Evolutionary conservation across 1,140 invertebrate genomes (phyloP), one percentile per base, ranked within the genome.

Genomic region (Neelides sp.): DNA sequence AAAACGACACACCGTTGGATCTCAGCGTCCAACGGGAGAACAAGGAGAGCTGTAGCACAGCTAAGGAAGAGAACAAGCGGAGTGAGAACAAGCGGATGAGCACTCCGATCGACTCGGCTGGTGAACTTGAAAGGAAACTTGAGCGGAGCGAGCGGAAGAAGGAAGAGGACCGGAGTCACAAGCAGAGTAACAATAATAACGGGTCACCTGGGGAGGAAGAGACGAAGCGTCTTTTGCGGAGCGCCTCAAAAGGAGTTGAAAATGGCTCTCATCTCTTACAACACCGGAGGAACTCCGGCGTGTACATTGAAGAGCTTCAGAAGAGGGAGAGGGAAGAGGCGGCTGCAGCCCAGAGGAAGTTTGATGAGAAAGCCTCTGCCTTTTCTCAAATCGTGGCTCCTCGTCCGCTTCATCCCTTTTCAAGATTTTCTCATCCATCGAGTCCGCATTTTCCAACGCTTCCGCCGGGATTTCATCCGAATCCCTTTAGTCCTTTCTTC

Each of bases 251-350:
- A n/a, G 20, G 17, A 23, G 40, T 23, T 19, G 20, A 42, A 42
- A 26, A 42, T 42, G 40, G 15, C 10, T 19, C n/a, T n/a, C n/a
- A n/a, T n/a, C n/a, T n/a, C n/a, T n/a, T n/a, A n/a, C n/a, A n/a
- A n/a, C n/a, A n/a, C n/a, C n/a, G n/a, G n/a, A n/a, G n/a, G n/a
- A n/a, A n/a, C n/a, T n/a, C n/a, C n/a, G n/a, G n/a, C n/a, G n/a
- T n/a, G n/a, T n/a, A n/a, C n/a, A n/a, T n/a, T n/a, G n/a, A n/a
- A n/a, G n/a, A 71, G 64, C 71, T 78, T 1, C 79, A 79, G 26
- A 78, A 79, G 12, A 71, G 77, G 2, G 75, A 75, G 3, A 73
- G 66, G 3, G 76, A 81, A 61, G 78, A 82, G 65, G 75, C 76
- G 1, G 72, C 69, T 8, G 73, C 73, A 4, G 75, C 74, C 52